These are phyloP conservation scores for Cheilinus undulatus DNA, from an alignment of 2,113 vertebrate genomes.

Conservation along the genomic window DNA sequence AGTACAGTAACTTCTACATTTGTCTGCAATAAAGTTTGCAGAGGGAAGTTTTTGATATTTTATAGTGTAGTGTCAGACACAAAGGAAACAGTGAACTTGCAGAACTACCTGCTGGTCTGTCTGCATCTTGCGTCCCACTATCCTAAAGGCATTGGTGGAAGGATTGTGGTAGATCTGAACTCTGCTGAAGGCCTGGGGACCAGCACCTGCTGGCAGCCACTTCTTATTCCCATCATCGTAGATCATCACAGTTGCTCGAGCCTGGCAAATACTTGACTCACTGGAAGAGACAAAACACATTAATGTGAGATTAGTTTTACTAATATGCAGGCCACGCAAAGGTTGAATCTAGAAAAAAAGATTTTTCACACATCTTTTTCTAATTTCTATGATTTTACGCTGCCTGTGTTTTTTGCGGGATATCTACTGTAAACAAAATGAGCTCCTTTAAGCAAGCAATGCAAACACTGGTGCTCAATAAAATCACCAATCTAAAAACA, in stretches of 20 bases:
- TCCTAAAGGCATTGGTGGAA: conserved; percentile 87
- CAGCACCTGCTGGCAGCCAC: conserved; percentile 89
- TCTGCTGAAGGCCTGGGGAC: conserved; percentile 88
- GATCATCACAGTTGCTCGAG: conserved; percentile 92
- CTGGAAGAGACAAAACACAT: conserved; percentile 71
- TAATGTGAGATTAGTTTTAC: not conserved
- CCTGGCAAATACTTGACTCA: conserved; percentile 90
- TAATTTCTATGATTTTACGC: no score
- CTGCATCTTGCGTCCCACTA: conserved; percentile 92
- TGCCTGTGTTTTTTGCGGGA: no score
- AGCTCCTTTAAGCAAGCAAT: no score
- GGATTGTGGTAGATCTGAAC: conserved; percentile 94
- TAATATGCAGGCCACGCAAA: not conserved
- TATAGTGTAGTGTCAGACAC: not conserved
- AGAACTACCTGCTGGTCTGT: conserved; percentile 89
- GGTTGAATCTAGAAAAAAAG: not conserved
- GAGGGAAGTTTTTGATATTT: no score
- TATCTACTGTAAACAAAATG: no score
- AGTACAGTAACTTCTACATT: no score
- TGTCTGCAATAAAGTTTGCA: no score
- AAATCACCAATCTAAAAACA: conserved; percentile 17
- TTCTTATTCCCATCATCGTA: conserved; percentile 91
- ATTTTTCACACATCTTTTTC: not conserved
- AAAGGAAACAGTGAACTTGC: not conserved
- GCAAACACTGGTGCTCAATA: conserved; percentile 3